phyloP scores from a whole-genome alignment of 2,113 vertebrate species.

The Strix aluco region DNA sequence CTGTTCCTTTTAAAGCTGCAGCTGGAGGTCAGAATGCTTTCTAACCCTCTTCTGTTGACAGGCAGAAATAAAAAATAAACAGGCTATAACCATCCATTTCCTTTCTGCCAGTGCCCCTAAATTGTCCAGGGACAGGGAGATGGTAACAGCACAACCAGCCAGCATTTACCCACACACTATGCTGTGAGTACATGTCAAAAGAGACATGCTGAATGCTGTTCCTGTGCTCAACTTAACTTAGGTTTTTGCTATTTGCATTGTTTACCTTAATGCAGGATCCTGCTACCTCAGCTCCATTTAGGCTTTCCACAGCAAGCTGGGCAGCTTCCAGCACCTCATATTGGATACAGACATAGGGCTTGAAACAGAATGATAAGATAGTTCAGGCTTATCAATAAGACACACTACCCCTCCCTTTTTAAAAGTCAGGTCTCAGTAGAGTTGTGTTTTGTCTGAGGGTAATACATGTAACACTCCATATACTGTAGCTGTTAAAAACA shows the following conservation, averaged over 20 bases:
- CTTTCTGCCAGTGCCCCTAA: not conserved
- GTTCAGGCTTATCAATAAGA: not conserved
- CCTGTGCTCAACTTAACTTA: not conserved
- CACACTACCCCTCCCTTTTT: not conserved
- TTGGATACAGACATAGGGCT: constrained; percentile 83
- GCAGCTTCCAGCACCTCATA: constrained; percentile 87
- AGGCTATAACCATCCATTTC: not conserved
- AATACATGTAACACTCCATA: not conserved
- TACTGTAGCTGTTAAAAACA: not conserved
- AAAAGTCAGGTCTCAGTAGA: not conserved
- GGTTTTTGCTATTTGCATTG: not conserved
- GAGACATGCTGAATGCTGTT: rapidly evolving
- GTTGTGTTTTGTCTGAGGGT: not conserved
- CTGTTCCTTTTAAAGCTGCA: not conserved
- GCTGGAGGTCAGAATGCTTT: not conserved
- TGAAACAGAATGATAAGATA: not conserved
- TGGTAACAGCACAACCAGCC: not conserved
- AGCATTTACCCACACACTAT: not conserved
- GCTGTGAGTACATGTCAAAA: not conserved
- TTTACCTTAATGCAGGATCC: constrained; percentile 72
- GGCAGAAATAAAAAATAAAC: not conserved
- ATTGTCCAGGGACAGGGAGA: not conserved
- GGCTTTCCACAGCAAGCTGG: constrained; percentile 78
- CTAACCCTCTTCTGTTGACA: not conserved
- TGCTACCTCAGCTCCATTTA: constrained; percentile 73